phyloP scores from a whole-genome alignment of 1,140 invertebrate species.

The Zaprionus ornatus region DNA sequence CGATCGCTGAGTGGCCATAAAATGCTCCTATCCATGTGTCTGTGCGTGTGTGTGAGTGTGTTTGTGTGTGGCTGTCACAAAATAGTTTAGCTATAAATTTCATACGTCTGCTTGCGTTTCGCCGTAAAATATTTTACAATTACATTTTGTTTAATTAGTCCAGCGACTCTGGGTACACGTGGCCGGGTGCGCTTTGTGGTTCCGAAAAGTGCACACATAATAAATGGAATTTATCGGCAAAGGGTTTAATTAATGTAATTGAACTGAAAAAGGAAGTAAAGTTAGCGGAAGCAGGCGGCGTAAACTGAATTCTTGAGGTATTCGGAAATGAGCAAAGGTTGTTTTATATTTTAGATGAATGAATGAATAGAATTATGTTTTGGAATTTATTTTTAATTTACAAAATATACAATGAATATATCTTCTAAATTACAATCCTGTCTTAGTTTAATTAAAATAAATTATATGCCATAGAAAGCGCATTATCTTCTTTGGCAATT shows the following conservation, averaged over 20 bases:
- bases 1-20: slow-evolving; percentile 54
- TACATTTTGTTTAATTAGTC: slow-evolving; percentile 81
- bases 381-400: too few relatives aligned
- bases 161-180: slow-evolving; percentile 9
- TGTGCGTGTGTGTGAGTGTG: slow-evolving; percentile 18
- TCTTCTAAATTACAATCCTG: too few relatives aligned
- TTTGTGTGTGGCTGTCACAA: slow-evolving; percentile 49
- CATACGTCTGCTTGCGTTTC: slow-evolving; percentile 75
- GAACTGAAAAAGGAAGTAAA: neutral
- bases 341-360: too few relatives aligned
- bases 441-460: neutral
- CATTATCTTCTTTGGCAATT: neutral
- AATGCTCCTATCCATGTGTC: slow-evolving; percentile 3
- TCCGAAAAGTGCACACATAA: neutral
- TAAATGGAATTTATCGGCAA: neutral
- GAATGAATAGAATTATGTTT: too few relatives aligned
- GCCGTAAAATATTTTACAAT: slow-evolving; percentile 80
- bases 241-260: slow-evolving; percentile 3
- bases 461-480: neutral
- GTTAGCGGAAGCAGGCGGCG: too few relatives aligned
- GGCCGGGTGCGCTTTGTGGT: slow-evolving; percentile 2
- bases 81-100: slow-evolving; percentile 82
- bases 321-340: too few relatives aligned
- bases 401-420: too few relatives aligned
- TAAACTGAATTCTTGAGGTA: neutral